These are phyloP conservation scores for Cerceris rybyensis DNA, from an alignment of 2,888 invertebrate species.

Conservation along the genomic window DNA sequence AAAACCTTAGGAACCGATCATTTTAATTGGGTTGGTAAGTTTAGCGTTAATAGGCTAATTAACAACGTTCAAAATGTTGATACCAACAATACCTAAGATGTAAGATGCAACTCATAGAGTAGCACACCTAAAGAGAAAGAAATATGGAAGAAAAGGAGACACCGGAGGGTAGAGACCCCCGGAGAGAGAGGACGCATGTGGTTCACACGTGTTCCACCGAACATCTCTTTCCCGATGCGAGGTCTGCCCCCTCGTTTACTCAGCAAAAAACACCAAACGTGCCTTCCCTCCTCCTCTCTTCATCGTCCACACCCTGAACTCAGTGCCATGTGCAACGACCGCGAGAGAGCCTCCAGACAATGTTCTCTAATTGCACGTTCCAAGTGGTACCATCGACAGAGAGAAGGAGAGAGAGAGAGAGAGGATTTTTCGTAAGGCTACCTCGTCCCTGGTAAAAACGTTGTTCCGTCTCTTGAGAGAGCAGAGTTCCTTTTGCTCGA, in stretches of 20 bases:
- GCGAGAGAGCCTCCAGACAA: constrained; percentile 35
- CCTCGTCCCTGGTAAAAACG: constrained; percentile 29
- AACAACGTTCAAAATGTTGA: no score
- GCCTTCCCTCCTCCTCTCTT: no score
- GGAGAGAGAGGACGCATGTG: constrained; percentile 50
- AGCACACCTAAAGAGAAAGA: neutral
- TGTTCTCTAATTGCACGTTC: constrained; percentile 52
- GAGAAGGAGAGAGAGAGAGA: neutral
- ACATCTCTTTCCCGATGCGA: constrained; percentile 21
- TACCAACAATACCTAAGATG: no score
- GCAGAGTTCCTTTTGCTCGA: constrained; percentile 30
- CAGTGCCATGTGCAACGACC: constrained; percentile 44
- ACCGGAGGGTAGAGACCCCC: constrained; percentile 64
- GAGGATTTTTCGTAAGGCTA: constrained; percentile 28
- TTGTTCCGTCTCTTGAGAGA: constrained; percentile 30
- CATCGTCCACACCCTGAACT: constrained; percentile 30
- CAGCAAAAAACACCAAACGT: no score
- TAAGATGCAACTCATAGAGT: no score
- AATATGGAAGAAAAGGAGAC: constrained; percentile 51
- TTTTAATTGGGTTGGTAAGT: no score
- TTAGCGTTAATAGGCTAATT: no score
- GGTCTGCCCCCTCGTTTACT: no score
- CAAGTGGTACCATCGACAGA: neutral
- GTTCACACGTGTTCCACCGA: constrained; percentile 48
- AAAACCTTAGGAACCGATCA: no score